A percentile compares a stretch with the other conserved stretches of the same genome.
phyloP scores from a whole-genome alignment of 2,797 vertebrate genomes.

The Platyrinchus mystaceus region DNA sequence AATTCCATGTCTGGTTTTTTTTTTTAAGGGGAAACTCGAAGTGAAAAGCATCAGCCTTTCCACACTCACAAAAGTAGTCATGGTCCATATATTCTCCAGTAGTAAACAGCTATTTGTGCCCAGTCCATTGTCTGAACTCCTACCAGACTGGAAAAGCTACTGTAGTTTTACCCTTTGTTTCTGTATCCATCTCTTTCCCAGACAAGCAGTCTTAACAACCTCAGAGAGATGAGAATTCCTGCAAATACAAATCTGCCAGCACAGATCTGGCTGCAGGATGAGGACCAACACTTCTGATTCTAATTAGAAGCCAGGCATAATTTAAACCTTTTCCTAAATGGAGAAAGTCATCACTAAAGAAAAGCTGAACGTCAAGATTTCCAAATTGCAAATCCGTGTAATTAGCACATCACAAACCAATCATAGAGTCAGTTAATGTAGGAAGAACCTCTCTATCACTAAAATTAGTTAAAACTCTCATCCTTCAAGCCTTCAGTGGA shows the following conservation, averaged over 20 bases:
- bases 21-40: neutral
- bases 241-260: neutral
- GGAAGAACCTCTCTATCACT: neutral
- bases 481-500: neutral
- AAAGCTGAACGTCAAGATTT: neutral
- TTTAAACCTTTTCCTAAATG: neutral
- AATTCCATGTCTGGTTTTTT: neutral
- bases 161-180: neutral
- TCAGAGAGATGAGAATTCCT: neutral
- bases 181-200: neutral
- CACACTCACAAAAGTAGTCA: neutral
- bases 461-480: neutral
- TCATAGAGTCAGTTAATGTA: neutral
- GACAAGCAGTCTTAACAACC: neutral
- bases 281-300: neutral
- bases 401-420: neutral
- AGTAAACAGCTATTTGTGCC: neutral
- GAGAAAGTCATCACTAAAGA: neutral
- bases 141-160: neutral
- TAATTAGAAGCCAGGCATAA: slow-evolving; percentile 11
- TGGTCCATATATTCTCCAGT: slow-evolving; percentile 5
- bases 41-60: neutral
- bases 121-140: neutral
- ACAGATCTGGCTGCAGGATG: neutral
- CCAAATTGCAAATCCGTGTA: neutral